phyloP scores from a whole-genome alignment of 1,140 invertebrate genomes.

The Drosophila leontia region DNA sequence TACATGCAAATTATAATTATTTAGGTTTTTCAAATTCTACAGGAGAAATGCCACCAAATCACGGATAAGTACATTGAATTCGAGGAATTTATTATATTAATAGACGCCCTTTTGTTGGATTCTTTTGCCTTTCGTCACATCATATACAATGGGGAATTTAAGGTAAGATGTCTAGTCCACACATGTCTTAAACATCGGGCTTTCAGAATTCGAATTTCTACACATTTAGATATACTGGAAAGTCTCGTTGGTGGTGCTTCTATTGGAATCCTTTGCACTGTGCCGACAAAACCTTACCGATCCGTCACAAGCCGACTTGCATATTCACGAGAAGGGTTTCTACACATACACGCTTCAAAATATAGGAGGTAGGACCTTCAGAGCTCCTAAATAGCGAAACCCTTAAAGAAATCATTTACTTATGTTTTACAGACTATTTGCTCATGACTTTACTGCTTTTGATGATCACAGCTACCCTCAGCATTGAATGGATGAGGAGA shows the following conservation, averaged over 20 bases:
- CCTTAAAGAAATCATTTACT: too few relatives aligned
- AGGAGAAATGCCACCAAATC: slow-evolving; percentile 90
- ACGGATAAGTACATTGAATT: slow-evolving; percentile 96
- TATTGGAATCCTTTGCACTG: slow-evolving; percentile 87
- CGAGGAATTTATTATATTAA: slow-evolving; percentile 92
- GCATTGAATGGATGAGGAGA: slow-evolving; percentile 21
- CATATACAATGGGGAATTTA: slow-evolving; percentile 91
- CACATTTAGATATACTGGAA: slow-evolving; percentile 88
- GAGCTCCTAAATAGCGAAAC: neutral
- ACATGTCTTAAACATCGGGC: neutral
- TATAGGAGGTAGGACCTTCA: slow-evolving; percentile 63
- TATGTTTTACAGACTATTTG: slow-evolving; percentile 66
- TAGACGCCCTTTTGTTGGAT: slow-evolving; percentile 92
- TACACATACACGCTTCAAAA: slow-evolving; percentile 84
- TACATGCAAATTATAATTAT: neutral
- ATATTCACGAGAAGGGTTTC: slow-evolving; percentile 86
- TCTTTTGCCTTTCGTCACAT: slow-evolving; percentile 93
- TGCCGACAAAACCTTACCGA: slow-evolving; percentile 84
- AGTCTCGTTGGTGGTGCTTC: slow-evolving; percentile 86
- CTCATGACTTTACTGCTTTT: slow-evolving; percentile 62
- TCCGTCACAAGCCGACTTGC: slow-evolving; percentile 76
- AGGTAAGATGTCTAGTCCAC: slow-evolving; percentile 82
- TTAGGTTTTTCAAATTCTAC: slow-evolving; percentile 21
- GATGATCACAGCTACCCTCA: slow-evolving; percentile 42
- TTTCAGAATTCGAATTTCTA: neutral